Percentiles rank a stretch among this genome's conserved stretches.
Conservation (phyloP, 2,113 vertebrate species). For the Rhineura floridana region DNA sequence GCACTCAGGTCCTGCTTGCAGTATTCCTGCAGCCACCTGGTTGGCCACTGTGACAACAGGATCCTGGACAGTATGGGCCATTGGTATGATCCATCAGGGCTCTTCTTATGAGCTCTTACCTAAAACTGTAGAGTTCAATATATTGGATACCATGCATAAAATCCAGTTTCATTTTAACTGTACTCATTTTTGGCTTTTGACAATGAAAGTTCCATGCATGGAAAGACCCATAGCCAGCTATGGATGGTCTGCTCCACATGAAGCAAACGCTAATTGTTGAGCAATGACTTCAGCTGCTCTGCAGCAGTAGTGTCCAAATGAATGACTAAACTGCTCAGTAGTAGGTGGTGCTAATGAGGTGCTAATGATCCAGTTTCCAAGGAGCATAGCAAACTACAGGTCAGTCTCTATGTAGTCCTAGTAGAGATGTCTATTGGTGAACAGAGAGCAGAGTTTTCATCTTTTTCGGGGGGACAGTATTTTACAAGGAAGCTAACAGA, state of each 20-base stretch:
- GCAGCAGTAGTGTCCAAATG: background rate
- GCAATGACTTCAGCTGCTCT: slow-evolving; percentile 4
- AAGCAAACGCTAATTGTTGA: background rate
- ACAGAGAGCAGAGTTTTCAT: slow-evolving; percentile 29
- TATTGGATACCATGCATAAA: slow-evolving; percentile 22
- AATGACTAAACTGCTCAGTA: slow-evolving; percentile 13
- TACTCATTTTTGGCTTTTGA: background rate
- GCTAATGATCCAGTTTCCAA: slow-evolving; percentile 21
- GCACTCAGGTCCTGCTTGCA: too few relatives aligned
- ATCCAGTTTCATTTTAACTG: slow-evolving; percentile 27
- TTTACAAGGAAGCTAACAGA: slow-evolving; percentile 33
- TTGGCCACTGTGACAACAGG: too few relatives aligned
- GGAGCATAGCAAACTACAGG: slow-evolving; percentile 3
- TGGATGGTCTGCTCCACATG: background rate
- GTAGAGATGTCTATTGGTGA: slow-evolving; percentile 6
- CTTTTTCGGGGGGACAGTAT: slow-evolving; percentile 27
- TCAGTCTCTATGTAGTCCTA: background rate
- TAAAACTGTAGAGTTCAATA: slow-evolving; percentile 8
- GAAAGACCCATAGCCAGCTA: background rate
- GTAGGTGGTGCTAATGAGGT: slow-evolving; percentile 14
- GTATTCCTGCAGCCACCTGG: too few relatives aligned
- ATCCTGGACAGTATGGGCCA: too few relatives aligned
- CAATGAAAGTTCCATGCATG: background rate
- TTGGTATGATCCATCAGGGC: too few relatives aligned
- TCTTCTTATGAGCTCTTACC: background rate